phyloP scores from a whole-genome alignment of 2,113 vertebrate species.

The Lethenteron reissneri region DNA sequence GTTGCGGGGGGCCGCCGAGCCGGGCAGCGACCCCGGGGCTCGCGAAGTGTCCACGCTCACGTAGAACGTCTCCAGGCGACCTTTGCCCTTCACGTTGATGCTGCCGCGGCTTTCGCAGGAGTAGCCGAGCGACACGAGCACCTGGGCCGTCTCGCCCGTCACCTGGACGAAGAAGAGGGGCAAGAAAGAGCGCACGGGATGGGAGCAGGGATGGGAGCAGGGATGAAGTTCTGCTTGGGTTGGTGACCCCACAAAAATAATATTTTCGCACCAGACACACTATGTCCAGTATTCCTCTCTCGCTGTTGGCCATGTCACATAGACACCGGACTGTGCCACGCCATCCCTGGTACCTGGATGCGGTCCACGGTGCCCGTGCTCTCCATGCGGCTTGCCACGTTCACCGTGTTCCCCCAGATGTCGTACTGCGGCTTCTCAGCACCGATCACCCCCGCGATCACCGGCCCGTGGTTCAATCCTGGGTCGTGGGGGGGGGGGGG shows the following conservation, averaged over 20 bases:
- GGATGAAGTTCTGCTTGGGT: neutral
- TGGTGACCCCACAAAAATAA: neutral
- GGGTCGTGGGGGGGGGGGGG: neutral
- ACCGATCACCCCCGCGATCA: constrained; percentile 87
- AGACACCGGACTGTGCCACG: neutral
- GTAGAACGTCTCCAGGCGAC: constrained; percentile 79
- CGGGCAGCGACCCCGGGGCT: too few species aligned
- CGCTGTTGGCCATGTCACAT: neutral
- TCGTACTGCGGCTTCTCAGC: constrained; percentile 96
- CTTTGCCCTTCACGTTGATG: constrained; percentile 89
- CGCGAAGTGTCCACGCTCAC: constrained; percentile 48
- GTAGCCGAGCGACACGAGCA: constrained; percentile 58
- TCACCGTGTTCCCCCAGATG: constrained; percentile 95
- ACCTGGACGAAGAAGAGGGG: constrained; percentile 28
- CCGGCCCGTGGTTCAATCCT: constrained; percentile 90
- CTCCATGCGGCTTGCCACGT: constrained; percentile 90
- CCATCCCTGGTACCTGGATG: constrained; percentile 43
- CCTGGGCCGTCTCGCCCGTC: constrained; percentile 56
- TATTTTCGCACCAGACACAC: neutral
- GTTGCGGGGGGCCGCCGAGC: too few species aligned
- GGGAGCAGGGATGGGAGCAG: neutral
- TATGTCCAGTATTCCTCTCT: neutral
- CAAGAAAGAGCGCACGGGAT: neutral
- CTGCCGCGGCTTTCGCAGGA: constrained; percentile 73
- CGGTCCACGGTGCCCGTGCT: constrained; percentile 78